These are phyloP conservation scores for Passer montanus DNA, from an alignment of 2,113 vertebrate genomes.

Conservation along the genomic window DNA sequence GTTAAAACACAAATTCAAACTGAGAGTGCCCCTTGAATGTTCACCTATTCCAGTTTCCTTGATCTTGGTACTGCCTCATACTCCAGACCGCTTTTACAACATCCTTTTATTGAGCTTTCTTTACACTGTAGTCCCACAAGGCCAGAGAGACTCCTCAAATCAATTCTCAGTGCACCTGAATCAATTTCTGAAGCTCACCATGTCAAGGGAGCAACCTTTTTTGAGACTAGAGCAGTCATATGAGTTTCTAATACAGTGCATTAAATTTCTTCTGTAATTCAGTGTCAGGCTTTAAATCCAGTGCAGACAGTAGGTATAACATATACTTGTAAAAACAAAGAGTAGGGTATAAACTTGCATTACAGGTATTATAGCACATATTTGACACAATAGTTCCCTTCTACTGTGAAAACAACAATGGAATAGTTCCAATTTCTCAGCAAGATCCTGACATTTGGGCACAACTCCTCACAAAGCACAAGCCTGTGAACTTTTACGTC, in stretches of 20 bases:
- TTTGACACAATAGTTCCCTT: not conserved
- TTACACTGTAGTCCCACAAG: not conserved
- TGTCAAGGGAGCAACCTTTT: constrained; percentile 40
- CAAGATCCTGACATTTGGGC: not conserved
- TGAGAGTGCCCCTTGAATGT: not conserved
- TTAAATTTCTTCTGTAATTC: constrained; percentile 48
- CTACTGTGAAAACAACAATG: not conserved
- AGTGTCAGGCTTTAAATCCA: constrained; percentile 30
- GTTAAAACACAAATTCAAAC: not conserved
- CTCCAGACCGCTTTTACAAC: constrained; percentile 7
- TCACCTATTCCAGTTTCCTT: not conserved
- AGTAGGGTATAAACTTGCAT: not conserved
- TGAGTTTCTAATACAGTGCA: not conserved
- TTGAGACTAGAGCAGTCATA: not conserved
- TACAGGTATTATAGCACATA: not conserved
- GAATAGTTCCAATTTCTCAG: not conserved
- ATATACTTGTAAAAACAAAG: constrained; percentile 1
- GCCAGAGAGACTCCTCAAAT: constrained; percentile 44
- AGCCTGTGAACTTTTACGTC: not conserved
- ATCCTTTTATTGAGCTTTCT: constrained; percentile 42
- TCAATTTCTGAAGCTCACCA: constrained; percentile 56
- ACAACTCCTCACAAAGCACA: not conserved
- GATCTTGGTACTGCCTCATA: not conserved
- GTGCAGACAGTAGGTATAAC: not conserved
- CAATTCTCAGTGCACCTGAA: constrained; percentile 54